These are phyloP conservation scores for Conchocele bisecta DNA, from an alignment of 2,888 invertebrate genomes.

Conservation along the genomic window DNA sequence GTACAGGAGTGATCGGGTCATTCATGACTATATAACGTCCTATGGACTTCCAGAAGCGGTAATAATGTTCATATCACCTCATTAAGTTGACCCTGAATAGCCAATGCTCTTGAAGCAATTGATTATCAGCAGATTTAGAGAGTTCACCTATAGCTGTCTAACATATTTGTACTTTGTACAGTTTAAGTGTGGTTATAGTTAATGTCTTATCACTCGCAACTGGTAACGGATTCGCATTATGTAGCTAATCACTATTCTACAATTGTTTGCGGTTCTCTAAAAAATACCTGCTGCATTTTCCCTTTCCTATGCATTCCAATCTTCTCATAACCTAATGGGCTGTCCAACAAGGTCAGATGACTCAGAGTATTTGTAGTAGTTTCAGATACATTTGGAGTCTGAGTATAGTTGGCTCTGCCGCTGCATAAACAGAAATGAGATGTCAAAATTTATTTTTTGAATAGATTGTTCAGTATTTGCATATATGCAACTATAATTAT, in stretches of 20 bases:
- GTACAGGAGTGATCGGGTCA: conserved; percentile 14
- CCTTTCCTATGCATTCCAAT: neutral
- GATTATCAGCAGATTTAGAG: conserved; percentile 6
- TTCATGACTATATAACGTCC: conserved; percentile 3
- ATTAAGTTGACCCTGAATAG: neutral
- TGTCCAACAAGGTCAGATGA: no score
- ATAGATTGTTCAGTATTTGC: no score
- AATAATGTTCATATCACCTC: conserved; percentile 2
- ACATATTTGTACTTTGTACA: conserved; percentile 14
- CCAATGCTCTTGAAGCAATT: conserved; percentile 24
- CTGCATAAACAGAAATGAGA: no score
- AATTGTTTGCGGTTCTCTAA: neutral
- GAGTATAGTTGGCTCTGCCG: no score
- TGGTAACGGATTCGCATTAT: neutral
- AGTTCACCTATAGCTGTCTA: conserved; percentile 1
- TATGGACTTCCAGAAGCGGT: neutral
- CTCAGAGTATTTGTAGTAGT: no score
- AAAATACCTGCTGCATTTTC: neutral
- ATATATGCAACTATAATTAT: no score
- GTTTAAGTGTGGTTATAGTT: conserved; percentile 5
- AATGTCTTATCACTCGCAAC: neutral
- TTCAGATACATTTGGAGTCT: no score
- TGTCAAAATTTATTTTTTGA: no score
- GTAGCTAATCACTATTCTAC: neutral
- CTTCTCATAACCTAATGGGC: no score